phyloP scores from a whole-genome alignment of 2,113 vertebrate genomes.

The Porphyrio hochstetteri region DNA sequence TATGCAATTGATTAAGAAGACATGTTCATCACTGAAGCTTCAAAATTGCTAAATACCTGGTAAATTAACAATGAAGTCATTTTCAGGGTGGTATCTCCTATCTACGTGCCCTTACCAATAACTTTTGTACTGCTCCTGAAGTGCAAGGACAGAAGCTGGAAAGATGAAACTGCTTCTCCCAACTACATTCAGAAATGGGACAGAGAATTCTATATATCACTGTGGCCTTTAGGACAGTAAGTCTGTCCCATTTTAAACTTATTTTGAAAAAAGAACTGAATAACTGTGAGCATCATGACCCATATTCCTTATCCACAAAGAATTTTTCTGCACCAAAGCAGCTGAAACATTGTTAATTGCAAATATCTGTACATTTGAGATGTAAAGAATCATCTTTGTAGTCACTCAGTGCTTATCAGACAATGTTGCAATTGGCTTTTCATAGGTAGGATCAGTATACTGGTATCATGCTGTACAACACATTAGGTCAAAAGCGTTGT shows the following conservation, averaged over 20 bases:
- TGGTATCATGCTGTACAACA: fast-evolving
- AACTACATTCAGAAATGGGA: neutral
- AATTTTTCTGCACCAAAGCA: neutral
- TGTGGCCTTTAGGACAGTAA: neutral
- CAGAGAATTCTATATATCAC: neutral
- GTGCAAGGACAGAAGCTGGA: neutral
- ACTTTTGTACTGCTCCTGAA: neutral
- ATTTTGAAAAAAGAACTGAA: neutral
- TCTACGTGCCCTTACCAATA: neutral
- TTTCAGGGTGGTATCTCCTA: neutral
- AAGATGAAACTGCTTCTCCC: neutral
- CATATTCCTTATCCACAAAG: neutral
- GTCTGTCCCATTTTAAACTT: neutral
- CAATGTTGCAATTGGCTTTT: neutral
- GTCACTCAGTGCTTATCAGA: neutral
- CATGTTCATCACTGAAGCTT: neutral
- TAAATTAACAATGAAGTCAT: neutral
- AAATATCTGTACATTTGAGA: neutral
- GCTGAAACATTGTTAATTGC: neutral
- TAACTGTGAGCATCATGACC: neutral
- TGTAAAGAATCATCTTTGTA: neutral
- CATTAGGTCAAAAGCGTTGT: neutral
- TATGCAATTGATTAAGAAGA: neutral
- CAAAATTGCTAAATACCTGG: neutral
- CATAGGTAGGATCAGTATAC: neutral